These are phyloP conservation scores for Hymenopus coronatus DNA, from an alignment of 2,888 invertebrate species.

Conservation along the genomic window DNA sequence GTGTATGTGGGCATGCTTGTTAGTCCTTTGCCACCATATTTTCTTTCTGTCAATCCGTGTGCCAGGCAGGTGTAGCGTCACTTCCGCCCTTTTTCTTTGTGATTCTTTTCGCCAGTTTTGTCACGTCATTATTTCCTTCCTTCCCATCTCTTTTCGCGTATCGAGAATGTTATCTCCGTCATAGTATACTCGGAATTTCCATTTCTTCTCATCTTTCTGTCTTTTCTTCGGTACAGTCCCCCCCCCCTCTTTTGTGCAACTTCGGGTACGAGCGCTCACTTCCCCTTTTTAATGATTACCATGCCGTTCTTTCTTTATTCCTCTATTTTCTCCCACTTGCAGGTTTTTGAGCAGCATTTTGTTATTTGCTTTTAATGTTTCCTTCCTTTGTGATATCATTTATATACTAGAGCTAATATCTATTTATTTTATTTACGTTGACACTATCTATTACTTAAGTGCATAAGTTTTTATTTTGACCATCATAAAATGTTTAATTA, in stretches of 20 bases:
- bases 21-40: neutral
- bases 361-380: neutral
- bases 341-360: neutral
- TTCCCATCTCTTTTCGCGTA: neutral
- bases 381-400: neutral
- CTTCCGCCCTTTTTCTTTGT: neutral
- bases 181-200: neutral
- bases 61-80: neutral
- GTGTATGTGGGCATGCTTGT: neutral
- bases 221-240: neutral
- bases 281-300: neutral
- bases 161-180: neutral
- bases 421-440: too few species aligned
- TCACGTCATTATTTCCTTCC: neutral
- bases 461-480: too few species aligned
- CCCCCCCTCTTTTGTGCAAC: neutral
- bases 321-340: neutral
- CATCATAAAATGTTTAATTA: too few species aligned
- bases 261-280: neutral
- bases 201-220: neutral
- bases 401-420: too few species aligned
- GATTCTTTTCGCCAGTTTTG: neutral
- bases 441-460: too few species aligned
- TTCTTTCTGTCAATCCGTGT: neutral
- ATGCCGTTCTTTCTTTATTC: neutral